Percentiles rank a stretch among this genome's conserved stretches.
Conservation (phyloP, 1,140 invertebrate genomes). For the Drosophila watanabei region DNA sequence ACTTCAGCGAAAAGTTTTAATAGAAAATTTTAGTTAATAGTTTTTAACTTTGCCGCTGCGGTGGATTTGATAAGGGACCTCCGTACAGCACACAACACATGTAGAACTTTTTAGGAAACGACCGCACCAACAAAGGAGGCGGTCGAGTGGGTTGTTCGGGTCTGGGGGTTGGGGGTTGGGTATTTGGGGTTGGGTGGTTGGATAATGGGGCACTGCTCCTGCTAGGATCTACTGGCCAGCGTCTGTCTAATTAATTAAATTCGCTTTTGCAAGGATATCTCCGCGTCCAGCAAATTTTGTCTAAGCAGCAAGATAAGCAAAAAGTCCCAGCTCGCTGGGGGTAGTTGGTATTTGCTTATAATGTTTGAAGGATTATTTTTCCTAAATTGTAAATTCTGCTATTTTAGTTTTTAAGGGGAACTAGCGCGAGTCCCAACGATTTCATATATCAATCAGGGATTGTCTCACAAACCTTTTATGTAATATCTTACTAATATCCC, state of each 20-base stretch:
- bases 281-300: conserved; percentile 57
- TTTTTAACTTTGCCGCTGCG: conserved; percentile 72
- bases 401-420: not conserved
- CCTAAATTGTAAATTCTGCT: not conserved
- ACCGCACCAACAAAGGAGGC: conserved; percentile 35
- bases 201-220: conserved; percentile 28
- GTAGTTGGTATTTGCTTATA: not conserved
- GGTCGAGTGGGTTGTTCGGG: not conserved
- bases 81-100: conserved; percentile 53
- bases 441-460: too few species aligned
- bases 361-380: not conserved
- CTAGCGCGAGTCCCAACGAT: too few species aligned
- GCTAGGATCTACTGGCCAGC: conserved; percentile 14
- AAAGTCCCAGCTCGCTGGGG: conserved; percentile 35
- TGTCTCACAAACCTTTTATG: too few species aligned
- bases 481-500: too few species aligned
- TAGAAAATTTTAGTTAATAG: conserved; percentile 84
- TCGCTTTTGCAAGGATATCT: conserved; percentile 65
- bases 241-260: conserved; percentile 79
- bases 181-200: not conserved
- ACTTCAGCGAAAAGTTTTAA: conserved; percentile 72
- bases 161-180: not conserved
- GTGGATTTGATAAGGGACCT: conserved; percentile 82
- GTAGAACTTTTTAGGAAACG: conserved; percentile 65
- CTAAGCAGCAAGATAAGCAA: conserved; percentile 80